Conservation (phyloP, 2,113 vertebrate species). For the Acrocephalus arundinaceus region DNA sequence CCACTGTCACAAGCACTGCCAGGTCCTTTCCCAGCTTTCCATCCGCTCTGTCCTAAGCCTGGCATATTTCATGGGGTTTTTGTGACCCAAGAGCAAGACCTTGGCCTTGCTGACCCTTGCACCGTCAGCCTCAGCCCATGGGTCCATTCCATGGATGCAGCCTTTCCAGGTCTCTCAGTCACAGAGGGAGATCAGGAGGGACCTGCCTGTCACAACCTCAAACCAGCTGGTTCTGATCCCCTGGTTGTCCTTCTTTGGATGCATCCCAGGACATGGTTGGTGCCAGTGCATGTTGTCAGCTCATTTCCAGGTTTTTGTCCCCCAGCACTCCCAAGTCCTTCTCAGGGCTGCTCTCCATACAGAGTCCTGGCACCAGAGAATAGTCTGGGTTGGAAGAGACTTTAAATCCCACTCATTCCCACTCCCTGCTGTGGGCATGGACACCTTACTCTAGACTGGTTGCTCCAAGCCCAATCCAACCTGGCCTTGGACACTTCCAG, state of each 20-base stretch:
- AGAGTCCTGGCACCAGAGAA: not conserved
- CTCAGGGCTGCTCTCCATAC: not conserved
- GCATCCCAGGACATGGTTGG: not conserved
- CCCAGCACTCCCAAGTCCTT: not conserved
- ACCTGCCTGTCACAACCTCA: not conserved
- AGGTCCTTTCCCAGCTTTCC: not conserved
- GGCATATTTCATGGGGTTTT: not conserved
- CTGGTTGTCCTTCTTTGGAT: not conserved
- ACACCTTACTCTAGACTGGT: not conserved
- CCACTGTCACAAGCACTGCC: not conserved
- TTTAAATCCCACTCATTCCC: not conserved
- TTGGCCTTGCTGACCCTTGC: not conserved
- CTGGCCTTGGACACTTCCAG: not conserved
- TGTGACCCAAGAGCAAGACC: not conserved
- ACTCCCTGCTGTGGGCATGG: not conserved
- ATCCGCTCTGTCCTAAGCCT: not conserved
- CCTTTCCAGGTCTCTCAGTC: not conserved
- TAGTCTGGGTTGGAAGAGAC: no score
- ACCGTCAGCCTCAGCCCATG: accelerated
- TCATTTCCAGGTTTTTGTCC: not conserved
- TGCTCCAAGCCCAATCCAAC: not conserved
- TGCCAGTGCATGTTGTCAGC: not conserved
- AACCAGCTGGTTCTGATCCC: not conserved
- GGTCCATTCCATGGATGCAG: not conserved
- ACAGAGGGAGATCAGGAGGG: not conserved